Evolutionary conservation across 2,797 vertebrate genomes (phyloP), one percentile per base, ranked within the genome.

Genomic region (Apogon talboti): DNA sequence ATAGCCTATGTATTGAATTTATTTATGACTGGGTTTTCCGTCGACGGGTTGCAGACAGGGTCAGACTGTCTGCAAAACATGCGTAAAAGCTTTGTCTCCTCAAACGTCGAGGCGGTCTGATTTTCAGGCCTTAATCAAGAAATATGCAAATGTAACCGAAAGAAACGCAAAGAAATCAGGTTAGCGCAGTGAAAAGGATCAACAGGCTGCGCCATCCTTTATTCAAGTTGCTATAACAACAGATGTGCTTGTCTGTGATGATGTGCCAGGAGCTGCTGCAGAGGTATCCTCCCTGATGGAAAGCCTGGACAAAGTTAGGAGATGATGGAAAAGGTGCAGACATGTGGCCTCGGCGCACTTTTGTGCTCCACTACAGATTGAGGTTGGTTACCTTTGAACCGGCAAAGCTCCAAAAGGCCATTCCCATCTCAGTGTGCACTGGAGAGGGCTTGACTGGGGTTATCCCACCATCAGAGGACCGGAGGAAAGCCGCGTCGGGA

Each of bases 181-280:
- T 90, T 89, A 82, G 76, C 55, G 57, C 71, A 47, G 66, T 83
- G 84, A 76, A 65, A 84, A 69, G 70, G 82, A 88, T 89, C 89
- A 91, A 91, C 89, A 89, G 82, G 82, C 88, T 59, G 75, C 43
- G 51, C 69, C 58, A 58, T 79, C 66, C 72, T 85, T 86, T 79
- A 76, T 84, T 71, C 60, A 33, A 28, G 91, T 93, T 93, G 87
- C 89, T 90, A 93, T 88, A 89, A 91, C 86, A 91, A 90, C 87
- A 76, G 65, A 81, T 84, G 79, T 70, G 75, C 66, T 66, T n/a
- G 57, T 62, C 55, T 71, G 53, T 80, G 74, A 79, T 76, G 76
- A 58, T 51, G 53, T 52, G 46, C 42, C 74, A 58, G 64, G 42
- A 63, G 37, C 38, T 28, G 60, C 64, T 67, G 76, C 78, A 83